phyloP scores from a whole-genome alignment of 1,140 invertebrate genomes.

The Lasioglossum albipes region DNA sequence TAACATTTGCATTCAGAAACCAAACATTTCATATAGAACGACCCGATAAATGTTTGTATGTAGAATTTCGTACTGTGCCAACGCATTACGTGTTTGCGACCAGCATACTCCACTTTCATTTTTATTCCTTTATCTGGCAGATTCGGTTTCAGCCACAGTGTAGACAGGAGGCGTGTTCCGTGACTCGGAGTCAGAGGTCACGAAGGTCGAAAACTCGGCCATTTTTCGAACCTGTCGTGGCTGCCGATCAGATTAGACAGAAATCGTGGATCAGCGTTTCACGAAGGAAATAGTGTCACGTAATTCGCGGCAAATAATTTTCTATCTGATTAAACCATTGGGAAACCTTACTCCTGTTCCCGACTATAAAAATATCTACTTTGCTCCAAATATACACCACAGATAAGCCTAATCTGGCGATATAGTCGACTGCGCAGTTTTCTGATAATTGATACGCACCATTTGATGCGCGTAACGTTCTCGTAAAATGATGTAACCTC shows the following conservation, averaged over 20 bases:
- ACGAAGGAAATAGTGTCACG: not conserved
- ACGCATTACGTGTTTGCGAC: not conserved
- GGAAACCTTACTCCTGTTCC: not conserved
- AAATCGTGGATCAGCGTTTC: not conserved
- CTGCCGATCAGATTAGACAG: not conserved
- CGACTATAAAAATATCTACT: not conserved
- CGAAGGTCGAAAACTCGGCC: not conserved
- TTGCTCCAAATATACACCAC: not conserved
- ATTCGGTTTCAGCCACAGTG: not conserved
- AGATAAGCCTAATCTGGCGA: not conserved
- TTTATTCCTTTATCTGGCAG: slow-evolving; percentile 6
- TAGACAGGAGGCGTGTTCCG: not conserved
- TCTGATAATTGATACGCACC: not conserved
- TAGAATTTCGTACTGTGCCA: no score
- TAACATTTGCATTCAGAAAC: no score
- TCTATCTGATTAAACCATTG: not conserved
- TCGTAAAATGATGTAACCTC: not conserved
- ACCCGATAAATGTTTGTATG: no score
- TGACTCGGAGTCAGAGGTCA: not conserved
- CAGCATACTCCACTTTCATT: slow-evolving; percentile 2
- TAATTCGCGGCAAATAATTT: not conserved
- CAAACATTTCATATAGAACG: no score
- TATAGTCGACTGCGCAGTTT: not conserved
- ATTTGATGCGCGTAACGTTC: not conserved
- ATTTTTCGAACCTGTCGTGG: not conserved